These are phyloP conservation scores for Paramisgurnus dabryanus DNA, from an alignment of 2,113 vertebrate genomes.

Conservation along the genomic window DNA sequence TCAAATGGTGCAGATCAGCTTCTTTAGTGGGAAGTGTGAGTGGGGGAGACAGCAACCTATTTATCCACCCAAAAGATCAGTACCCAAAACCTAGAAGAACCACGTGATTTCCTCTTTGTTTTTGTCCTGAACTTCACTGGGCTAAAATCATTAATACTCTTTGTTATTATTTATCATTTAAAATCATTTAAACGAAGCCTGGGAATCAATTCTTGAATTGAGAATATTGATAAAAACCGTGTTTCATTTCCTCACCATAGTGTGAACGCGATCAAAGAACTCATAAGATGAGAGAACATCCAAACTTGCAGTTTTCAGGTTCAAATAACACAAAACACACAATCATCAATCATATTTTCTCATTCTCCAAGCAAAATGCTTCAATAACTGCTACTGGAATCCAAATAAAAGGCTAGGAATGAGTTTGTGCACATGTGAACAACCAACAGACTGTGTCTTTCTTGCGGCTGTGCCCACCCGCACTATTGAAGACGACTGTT, in stretches of 20 bases:
- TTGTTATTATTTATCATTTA: too few species aligned
- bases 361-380: neutral
- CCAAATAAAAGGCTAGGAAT: slow-evolving; percentile 12
- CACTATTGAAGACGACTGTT: slow-evolving; percentile 56
- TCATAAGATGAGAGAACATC: neutral
- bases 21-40: neutral
- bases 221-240: too few species aligned
- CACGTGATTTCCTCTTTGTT: neutral
- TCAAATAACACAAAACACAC: neutral
- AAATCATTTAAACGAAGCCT: too few species aligned
- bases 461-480: slow-evolving; percentile 3
- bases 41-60: neutral
- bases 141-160: neutral
- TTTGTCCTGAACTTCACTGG: neutral
- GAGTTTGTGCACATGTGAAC: neutral
- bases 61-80: neutral
- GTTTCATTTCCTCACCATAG: too few species aligned
- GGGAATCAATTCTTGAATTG: too few species aligned
- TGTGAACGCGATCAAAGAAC: neutral
- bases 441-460: neutral
- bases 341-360: too few species aligned
- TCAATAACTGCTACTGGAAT: neutral
- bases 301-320: neutral
- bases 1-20: neutral
- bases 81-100: neutral